These are phyloP conservation scores for Stichopus chloronotus DNA, from an alignment of 35 echinoderm and acorn worm genomes.

Conservation along the genomic window DNA sequence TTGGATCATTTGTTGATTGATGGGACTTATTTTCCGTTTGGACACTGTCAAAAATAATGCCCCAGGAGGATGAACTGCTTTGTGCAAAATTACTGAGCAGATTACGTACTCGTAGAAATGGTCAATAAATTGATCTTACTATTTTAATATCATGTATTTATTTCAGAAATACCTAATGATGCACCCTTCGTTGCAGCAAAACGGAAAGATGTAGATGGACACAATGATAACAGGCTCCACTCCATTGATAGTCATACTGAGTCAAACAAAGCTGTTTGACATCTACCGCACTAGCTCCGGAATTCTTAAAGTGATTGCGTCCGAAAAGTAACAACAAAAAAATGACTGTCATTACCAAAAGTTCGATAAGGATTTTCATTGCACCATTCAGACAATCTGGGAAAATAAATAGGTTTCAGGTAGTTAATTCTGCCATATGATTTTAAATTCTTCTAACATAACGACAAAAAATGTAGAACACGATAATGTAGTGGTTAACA, in stretches of 20 bases:
- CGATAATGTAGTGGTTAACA: too few species aligned
- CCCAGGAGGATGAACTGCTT: not conserved
- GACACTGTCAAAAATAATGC: not conserved
- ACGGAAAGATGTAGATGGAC: not conserved
- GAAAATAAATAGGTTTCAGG: not conserved
- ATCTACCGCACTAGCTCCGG: not conserved
- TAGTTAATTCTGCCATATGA: not conserved
- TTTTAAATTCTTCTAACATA: not conserved
- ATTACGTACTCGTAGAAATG: not conserved
- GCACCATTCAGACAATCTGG: not conserved
- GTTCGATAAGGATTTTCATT: slow-evolving; percentile 21
- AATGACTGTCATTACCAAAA: not conserved
- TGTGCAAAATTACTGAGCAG: not conserved
- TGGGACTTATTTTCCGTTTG: not conserved
- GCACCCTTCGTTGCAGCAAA: not conserved
- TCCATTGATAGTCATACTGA: not conserved
- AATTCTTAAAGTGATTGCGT: slow-evolving; percentile 1
- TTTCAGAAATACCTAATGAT: not conserved
- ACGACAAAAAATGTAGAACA: too few species aligned
- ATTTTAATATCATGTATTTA: not conserved
- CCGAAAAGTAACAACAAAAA: not conserved
- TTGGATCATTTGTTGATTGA: not conserved
- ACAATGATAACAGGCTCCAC: not conserved
- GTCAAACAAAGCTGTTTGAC: not conserved
- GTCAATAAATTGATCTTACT: not conserved